These are phyloP conservation scores for Anastrepha ludens DNA, from an alignment of 1,140 invertebrate species.

Conservation along the genomic window DNA sequence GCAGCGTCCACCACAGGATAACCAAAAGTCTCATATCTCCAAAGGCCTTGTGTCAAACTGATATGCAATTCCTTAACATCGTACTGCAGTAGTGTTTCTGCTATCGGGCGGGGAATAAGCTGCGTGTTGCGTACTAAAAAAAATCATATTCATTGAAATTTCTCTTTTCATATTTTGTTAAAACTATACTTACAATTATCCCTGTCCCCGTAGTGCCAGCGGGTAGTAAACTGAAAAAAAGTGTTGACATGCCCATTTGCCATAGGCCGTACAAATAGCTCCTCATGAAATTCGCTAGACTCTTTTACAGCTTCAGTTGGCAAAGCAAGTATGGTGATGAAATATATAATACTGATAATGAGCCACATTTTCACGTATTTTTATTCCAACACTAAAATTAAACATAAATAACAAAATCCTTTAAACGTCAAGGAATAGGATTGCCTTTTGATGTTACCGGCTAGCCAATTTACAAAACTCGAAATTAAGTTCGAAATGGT, in stretches of 20 bases:
- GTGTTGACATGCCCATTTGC: constrained; percentile 86
- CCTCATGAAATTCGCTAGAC: constrained; percentile 81
- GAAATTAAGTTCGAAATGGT: neutral
- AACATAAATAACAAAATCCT: neutral
- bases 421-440: neutral
- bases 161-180: neutral
- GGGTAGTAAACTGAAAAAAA: constrained; percentile 90
- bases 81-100: constrained; percentile 91
- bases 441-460: neutral
- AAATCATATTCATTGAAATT: neutral
- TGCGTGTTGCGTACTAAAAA: constrained; percentile 86
- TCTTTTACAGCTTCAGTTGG: neutral
- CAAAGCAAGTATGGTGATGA: neutral
- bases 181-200: constrained; percentile 76
- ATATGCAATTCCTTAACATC: constrained; percentile 93
- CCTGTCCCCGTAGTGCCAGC: constrained; percentile 79
- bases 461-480: neutral
- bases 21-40: constrained; percentile 95
- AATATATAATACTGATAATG: neutral
- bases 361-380: neutral
- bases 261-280: constrained; percentile 87
- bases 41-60: constrained; percentile 92
- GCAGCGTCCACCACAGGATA: constrained; percentile 91
- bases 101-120: constrained; percentile 91
- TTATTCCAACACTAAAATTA: neutral